phyloP scores from a whole-genome alignment of 1,140 invertebrate species.

The Drosophila ambigua region DNA sequence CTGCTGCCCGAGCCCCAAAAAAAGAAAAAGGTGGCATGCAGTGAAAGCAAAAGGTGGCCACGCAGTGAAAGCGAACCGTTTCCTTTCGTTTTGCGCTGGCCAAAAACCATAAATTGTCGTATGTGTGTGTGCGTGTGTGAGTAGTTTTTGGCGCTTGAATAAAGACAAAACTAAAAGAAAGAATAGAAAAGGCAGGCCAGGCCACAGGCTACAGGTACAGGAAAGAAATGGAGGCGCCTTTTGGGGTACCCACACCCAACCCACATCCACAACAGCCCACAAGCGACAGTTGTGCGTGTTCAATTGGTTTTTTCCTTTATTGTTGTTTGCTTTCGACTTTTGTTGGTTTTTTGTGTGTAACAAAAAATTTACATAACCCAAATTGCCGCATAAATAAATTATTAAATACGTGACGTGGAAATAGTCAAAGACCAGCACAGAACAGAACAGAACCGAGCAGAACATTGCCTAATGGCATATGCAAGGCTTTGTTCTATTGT shows the following conservation, averaged over 20 bases:
- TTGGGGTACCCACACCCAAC: neutral
- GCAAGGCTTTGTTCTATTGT: constrained; percentile 31
- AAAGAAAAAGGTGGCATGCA: too few species aligned
- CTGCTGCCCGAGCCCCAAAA: too few species aligned
- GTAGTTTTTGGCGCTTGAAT: constrained; percentile 51
- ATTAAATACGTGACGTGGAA: constrained; percentile 66
- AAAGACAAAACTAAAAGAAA: neutral
- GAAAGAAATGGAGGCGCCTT: too few species aligned
- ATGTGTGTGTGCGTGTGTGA: constrained; percentile 22
- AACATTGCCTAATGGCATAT: constrained; percentile 13
- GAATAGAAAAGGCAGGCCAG: neutral
- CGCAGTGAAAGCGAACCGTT: constrained; percentile 33
- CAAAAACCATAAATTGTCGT: constrained; percentile 34
- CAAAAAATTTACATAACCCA: constrained; percentile 79
- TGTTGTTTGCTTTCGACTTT: constrained; percentile 15
- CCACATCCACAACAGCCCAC: neutral
- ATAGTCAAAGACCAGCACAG: constrained; percentile 33
- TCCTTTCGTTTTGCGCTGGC: constrained; percentile 17
- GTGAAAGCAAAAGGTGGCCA: constrained; percentile 26
- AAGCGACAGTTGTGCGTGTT: constrained; percentile 52
- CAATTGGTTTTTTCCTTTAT: constrained; percentile 58
- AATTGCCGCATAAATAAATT: constrained; percentile 78
- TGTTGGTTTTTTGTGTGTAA: constrained; percentile 41
- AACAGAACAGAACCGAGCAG: too few species aligned
- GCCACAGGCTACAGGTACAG: neutral